Percentiles rank a stretch among this genome's conserved stretches.
Conservation (phyloP, 2,113 vertebrate species). For the Regulus satrapa region DNA sequence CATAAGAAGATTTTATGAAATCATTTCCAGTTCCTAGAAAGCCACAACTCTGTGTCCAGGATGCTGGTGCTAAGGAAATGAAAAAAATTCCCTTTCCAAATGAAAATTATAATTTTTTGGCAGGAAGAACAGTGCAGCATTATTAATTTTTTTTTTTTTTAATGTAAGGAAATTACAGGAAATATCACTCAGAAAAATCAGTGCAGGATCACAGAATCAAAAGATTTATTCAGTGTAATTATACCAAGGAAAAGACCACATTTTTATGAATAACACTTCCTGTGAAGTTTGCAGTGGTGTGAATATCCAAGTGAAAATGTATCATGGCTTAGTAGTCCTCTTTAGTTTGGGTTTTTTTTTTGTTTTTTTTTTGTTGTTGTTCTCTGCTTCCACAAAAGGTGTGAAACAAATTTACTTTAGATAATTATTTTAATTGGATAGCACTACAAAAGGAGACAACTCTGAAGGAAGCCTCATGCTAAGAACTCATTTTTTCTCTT, state of each 20-base stretch:
- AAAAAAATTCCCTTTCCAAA: not conserved
- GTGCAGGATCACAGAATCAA: not conserved
- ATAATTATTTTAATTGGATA: not conserved
- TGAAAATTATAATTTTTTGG: not conserved
- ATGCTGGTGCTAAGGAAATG: not conserved
- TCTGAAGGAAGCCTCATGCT: not conserved
- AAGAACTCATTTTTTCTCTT: not conserved
- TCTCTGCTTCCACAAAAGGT: not conserved
- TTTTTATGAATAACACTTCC: not conserved
- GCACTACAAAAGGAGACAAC: not conserved
- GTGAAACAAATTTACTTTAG: not conserved
- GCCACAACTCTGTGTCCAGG: not conserved
- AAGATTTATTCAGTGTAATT: not conserved
- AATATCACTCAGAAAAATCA: not conserved
- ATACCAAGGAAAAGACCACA: not conserved
- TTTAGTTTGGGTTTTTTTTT: no score
- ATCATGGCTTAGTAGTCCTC: not conserved
- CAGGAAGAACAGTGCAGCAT: rapidly evolving
- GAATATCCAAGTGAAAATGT: not conserved
- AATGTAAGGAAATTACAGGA: not conserved
- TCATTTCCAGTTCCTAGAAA: not conserved
- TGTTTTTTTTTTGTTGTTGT: no score
- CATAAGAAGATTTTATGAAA: not conserved
- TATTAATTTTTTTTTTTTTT: no score
- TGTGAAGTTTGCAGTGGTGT: not conserved